Evolutionary conservation across 1,140 invertebrate genomes (phyloP).

Genomic region (Drosophila triauraria): DNA sequence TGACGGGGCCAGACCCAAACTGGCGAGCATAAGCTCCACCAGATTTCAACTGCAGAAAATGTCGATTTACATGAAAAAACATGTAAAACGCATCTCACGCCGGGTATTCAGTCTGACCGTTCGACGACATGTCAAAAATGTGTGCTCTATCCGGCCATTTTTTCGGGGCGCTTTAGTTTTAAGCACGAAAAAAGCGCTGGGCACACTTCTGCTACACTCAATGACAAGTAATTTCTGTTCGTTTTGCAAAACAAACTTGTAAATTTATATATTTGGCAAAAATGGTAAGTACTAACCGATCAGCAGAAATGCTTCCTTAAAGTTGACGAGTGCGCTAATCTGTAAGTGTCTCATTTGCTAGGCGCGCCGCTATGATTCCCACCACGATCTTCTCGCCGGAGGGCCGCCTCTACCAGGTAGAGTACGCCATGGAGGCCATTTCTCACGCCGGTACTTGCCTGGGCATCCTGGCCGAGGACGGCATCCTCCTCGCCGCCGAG

Average conservation of each 20-base stretch:
- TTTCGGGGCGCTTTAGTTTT: background rate
- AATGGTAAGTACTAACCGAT: conserved; percentile 34
- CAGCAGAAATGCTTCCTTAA: too few relatives aligned
- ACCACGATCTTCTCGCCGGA: conserved; percentile 99
- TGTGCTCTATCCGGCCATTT: background rate
- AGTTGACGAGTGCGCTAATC: background rate
- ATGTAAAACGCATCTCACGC: background rate
- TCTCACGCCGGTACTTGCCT: conserved; percentile 99
- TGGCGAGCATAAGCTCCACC: background rate
- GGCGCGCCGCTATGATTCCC: conserved; percentile 99
- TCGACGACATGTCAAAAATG: background rate
- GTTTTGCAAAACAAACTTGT: conserved; percentile 49
- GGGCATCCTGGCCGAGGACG: conserved; percentile 98
- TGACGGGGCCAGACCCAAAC: too few relatives aligned
- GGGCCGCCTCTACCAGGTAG: conserved; percentile 99
- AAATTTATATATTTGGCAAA: conserved; percentile 32
- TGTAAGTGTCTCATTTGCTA: conserved; percentile 71
- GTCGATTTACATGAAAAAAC: background rate
- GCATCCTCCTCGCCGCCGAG: conserved; percentile 98
- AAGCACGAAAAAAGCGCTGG: background rate
- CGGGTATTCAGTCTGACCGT: background rate
- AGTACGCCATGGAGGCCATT: conserved; percentile 99
- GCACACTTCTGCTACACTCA: conserved; percentile 25
- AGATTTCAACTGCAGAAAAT: background rate
- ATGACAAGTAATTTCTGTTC: conserved; percentile 60